Percentiles rank a stretch among this genome's conserved stretches.
Conservation (phyloP, 2,888 invertebrate genomes). For the Plebejus argus region DNA sequence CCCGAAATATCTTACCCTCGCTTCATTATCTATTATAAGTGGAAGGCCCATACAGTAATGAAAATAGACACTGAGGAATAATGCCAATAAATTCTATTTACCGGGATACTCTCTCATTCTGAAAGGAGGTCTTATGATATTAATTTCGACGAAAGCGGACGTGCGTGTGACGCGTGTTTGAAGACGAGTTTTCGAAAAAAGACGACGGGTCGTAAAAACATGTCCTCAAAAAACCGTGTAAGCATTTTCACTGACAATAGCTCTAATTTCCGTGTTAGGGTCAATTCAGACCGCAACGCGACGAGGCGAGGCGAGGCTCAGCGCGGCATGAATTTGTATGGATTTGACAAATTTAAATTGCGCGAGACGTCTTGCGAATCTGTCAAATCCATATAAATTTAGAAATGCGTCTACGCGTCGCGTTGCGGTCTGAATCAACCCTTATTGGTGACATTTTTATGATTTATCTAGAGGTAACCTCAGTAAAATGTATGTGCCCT, state of each 20-base stretch:
- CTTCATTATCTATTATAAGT: slow-evolving; percentile 19
- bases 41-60: slow-evolving; percentile 12
- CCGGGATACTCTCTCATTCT: background rate
- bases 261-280: too few species aligned
- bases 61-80: slow-evolving; percentile 11
- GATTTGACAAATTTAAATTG: too few species aligned
- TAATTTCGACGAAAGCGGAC: background rate
- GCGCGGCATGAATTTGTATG: too few species aligned
- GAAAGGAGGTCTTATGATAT: background rate
- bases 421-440: too few species aligned
- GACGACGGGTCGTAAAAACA: background rate
- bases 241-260: background rate
- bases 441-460: too few species aligned
- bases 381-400: too few species aligned
- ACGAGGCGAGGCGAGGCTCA: too few species aligned
- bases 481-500: too few species aligned
- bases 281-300: too few species aligned
- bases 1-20: background rate
- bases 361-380: too few species aligned
- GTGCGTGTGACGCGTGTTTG: background rate
- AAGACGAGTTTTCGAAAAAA: background rate
- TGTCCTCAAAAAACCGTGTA: background rate
- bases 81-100: slow-evolving; percentile 3
- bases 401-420: too few species aligned
- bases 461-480: too few species aligned